Percentiles rank a stretch among this genome's conserved stretches.
Evolutionary conservation across 2,113 vertebrate genomes (phyloP).

Genomic region (Tetrao urogallus): DNA sequence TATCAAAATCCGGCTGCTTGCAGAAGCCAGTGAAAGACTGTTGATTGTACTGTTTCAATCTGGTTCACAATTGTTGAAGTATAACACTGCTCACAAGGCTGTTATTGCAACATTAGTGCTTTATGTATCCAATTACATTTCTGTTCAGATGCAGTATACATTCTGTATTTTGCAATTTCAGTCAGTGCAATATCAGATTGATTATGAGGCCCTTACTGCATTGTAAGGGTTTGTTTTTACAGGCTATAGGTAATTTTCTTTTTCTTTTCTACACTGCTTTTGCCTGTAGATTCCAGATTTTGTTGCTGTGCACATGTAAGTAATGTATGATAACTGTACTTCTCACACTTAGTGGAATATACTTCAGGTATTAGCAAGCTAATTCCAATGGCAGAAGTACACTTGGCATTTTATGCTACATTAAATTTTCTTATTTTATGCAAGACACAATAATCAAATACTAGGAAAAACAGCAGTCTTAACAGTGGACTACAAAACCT

Average conservation of each 20-base stretch:
- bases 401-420: conserved; percentile 48
- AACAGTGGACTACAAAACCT: conserved; percentile 62
- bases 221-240: background rate
- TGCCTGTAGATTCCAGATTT: background rate
- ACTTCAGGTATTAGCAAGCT: conserved; percentile 1
- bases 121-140: background rate
- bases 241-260: background rate
- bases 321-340: background rate
- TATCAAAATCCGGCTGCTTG: background rate
- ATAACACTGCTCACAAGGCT: background rate
- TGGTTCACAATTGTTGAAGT: background rate
- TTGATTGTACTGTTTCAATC: background rate
- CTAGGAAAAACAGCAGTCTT: conserved; percentile 62
- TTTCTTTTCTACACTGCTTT: background rate
- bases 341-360: background rate
- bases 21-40: background rate
- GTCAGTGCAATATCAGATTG: background rate
- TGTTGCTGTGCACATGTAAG: background rate
- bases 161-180: background rate
- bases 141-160: background rate
- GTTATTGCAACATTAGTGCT: background rate
- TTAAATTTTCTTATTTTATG: conserved; percentile 12
- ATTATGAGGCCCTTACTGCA: background rate
- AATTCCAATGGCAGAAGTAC: conserved; percentile 45
- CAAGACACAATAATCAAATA: conserved; percentile 46